Conservation (phyloP, 2,113 vertebrate genomes). For the Eurystomus gularis region DNA sequence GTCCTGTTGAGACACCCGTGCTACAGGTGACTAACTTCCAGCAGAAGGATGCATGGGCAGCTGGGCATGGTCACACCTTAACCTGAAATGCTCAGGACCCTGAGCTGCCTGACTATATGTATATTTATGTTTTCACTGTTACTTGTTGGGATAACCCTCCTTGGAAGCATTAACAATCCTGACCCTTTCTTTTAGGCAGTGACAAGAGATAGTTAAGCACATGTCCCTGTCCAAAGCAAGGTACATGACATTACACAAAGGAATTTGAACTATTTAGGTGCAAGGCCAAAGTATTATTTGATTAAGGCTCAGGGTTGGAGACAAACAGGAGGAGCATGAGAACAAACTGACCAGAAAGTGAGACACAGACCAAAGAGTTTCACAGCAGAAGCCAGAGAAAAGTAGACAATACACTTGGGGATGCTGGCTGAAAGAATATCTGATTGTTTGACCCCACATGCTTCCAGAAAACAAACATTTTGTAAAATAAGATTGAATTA, state of each 20-base stretch:
- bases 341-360: background rate
- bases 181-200: background rate
- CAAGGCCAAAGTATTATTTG: constrained; percentile 34
- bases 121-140: background rate
- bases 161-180: background rate
- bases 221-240: background rate
- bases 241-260: background rate
- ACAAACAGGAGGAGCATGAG: background rate
- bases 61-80: background rate
- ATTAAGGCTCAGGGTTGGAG: background rate
- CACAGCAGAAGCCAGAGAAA: background rate
- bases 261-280: constrained; percentile 40
- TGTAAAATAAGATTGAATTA: background rate
- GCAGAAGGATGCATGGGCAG: background rate
- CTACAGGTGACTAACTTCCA: background rate
- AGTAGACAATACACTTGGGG: background rate
- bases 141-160: background rate
- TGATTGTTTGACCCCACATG: background rate
- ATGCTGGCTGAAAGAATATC: background rate
- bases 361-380: background rate
- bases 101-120: background rate
- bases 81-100: background rate
- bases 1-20: background rate
- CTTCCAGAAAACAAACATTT: constrained; percentile 5
- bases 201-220: background rate